Evolutionary conservation across 2,888 invertebrate species (phyloP).

Genomic region (Drosophila peninsularis): DNA sequence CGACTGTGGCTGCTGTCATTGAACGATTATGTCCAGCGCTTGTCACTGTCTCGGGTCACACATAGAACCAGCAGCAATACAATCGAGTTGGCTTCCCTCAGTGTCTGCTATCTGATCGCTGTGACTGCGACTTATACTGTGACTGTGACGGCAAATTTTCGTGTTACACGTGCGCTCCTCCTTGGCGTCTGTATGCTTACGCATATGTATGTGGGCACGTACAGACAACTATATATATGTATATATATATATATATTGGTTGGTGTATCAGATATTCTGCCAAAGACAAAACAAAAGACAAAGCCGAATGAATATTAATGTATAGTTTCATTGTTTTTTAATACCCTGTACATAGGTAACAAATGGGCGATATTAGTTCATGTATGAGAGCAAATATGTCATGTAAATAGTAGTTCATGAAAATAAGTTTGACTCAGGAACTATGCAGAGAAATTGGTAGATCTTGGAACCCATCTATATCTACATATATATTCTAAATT

Average conservation of each 20-base stretch:
- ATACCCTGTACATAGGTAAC: not conserved
- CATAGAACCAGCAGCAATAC: conserved; percentile 24
- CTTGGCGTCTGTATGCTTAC: conserved; percentile 9
- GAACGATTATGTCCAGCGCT: conserved; percentile 58
- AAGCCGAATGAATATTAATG: conserved; percentile 41
- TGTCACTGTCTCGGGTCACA: conserved; percentile 27
- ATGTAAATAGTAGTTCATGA: not conserved
- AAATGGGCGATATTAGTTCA: not conserved
- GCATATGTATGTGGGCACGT: conserved; percentile 14
- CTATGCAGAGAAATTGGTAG: not conserved
- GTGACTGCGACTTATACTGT: conserved; percentile 3
- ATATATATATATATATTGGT: not conserved
- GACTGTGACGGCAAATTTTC: conserved; percentile 11
- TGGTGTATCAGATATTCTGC: conserved; percentile 59
- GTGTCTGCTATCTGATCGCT: conserved; percentile 8
- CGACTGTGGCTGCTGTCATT: conserved; percentile 62
- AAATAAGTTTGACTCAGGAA: not conserved
- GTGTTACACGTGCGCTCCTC: conserved; percentile 30
- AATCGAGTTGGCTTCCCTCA: conserved; percentile 17
- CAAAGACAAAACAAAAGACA: conserved; percentile 44
- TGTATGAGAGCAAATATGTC: not conserved
- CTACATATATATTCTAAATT: not conserved
- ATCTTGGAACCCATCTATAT: not conserved
- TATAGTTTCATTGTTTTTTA: conserved; percentile 2
- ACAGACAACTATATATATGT: conserved; percentile 11